Conservation (phyloP, 2,888 invertebrate genomes). For the Balanococcus diminutus region DNA sequence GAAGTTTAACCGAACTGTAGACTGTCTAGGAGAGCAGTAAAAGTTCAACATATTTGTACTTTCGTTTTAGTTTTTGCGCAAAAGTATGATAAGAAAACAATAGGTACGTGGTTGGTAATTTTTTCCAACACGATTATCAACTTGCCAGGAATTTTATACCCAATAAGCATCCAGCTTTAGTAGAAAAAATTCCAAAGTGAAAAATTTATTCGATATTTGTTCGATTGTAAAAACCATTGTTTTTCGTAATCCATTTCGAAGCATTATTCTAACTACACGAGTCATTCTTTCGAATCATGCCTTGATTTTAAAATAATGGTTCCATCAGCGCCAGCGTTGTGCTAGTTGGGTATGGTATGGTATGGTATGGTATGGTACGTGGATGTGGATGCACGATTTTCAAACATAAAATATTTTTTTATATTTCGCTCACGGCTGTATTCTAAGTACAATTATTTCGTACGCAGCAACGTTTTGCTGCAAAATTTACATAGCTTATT, state of each 20-base stretch:
- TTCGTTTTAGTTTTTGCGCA: no score
- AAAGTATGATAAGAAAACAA: no score
- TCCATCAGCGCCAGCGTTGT: neutral
- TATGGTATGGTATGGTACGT: no score
- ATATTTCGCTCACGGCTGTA: slow-evolving; percentile 26
- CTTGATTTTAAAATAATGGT: slow-evolving; percentile 12
- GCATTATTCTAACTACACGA: neutral
- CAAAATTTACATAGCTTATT: slow-evolving; percentile 27
- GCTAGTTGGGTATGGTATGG: no score
- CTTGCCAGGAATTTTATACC: no score
- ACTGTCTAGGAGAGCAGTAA: no score
- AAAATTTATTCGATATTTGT: neutral
- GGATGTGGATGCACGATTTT: neutral
- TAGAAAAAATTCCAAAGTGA: neutral
- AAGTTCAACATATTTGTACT: no score
- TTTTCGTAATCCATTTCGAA: neutral
- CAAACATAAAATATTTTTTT: neutral
- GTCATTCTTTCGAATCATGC: neutral
- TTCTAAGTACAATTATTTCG: slow-evolving; percentile 7
- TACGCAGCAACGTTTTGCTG: neutral
- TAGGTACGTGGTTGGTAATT: no score
- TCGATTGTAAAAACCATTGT: neutral
- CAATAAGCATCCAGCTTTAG: no score
- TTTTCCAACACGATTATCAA: no score
- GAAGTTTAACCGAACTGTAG: no score